A percentile compares a stretch with the other conserved stretches of the same genome.
Evolutionary conservation across 2,113 vertebrate species (phyloP).

Genomic region (Sorex fumeus): DNA sequence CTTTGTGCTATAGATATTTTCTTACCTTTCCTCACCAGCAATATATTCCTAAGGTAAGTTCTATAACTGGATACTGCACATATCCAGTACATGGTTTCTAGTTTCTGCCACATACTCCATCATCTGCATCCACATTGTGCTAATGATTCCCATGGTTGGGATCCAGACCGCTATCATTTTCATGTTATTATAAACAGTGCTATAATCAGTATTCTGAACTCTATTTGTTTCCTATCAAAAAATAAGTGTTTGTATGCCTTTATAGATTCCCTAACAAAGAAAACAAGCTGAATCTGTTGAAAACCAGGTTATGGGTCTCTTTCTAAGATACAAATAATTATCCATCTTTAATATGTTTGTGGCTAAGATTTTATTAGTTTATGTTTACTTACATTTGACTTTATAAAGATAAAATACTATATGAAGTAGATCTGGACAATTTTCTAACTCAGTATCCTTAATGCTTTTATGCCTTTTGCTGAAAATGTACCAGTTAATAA

Average conservation of each 20-base stretch:
- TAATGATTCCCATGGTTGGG: not conserved
- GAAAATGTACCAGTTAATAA: constrained; percentile 72
- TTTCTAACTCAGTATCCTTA: constrained; percentile 61
- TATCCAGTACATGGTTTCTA: not conserved
- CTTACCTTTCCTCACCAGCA: not conserved
- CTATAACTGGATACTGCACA: not conserved
- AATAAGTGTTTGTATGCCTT: constrained; percentile 30
- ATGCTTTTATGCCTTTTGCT: constrained; percentile 50
- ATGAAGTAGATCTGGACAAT: constrained; percentile 43
- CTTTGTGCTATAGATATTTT: not conserved
- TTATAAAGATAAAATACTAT: constrained; percentile 52
- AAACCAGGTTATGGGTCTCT: constrained; percentile 5
- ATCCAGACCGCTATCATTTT: not conserved
- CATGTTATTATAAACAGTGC: not conserved
- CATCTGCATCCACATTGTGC: not conserved
- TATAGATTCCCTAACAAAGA: not conserved
- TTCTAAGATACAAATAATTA: constrained; percentile 48
- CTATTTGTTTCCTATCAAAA: not conserved
- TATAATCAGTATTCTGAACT: not conserved
- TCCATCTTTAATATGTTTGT: too few species aligned
- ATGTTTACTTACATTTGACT: not conserved
- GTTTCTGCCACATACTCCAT: not conserved
- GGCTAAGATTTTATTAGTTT: too few species aligned
- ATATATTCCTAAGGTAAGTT: not conserved
- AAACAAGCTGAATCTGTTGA: not conserved